Percentiles rank a stretch among this genome's conserved stretches.
phyloP scores from a whole-genome alignment of 1,140 invertebrate species.

The Neodiprion lecontei region DNA sequence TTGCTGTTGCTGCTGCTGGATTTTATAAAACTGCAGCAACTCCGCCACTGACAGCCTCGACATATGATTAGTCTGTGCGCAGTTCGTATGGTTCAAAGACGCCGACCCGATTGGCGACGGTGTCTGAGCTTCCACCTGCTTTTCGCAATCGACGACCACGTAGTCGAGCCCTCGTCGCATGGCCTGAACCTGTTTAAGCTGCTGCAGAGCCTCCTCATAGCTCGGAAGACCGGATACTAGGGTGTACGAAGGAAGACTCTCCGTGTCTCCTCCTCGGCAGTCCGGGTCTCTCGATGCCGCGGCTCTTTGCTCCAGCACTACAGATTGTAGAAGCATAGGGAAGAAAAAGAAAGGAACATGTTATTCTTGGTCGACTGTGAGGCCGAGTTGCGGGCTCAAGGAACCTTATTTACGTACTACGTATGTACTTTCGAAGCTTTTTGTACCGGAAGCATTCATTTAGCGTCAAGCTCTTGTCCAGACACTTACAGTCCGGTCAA shows the following conservation, averaged over 20 bases:
- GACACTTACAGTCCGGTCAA: no score
- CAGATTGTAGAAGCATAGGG: constrained; percentile 32
- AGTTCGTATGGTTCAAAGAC: constrained; percentile 16
- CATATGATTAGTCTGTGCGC: constrained; percentile 35
- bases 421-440: no score
- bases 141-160: constrained; percentile 10
- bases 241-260: constrained; percentile 68
- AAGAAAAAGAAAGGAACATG: not conserved
- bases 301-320: constrained; percentile 43
- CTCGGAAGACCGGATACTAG: constrained; percentile 68
- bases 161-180: constrained; percentile 17
- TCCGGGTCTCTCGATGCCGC: constrained; percentile 38
- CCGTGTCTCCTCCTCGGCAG: constrained; percentile 48
- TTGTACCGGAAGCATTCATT: no score
- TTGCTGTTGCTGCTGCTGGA: constrained; percentile 10
- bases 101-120: constrained; percentile 9
- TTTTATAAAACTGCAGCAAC: constrained; percentile 46
- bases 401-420: no score
- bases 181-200: constrained; percentile 54
- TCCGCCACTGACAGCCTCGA: constrained; percentile 47
- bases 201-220: constrained; percentile 68
- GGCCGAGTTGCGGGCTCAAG: no score
- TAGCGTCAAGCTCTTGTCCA: no score
- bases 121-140: constrained; percentile 15
- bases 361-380: no score